Conservation (phyloP, 2,888 invertebrate genomes). For the Lasioglossum figueresi region DNA sequence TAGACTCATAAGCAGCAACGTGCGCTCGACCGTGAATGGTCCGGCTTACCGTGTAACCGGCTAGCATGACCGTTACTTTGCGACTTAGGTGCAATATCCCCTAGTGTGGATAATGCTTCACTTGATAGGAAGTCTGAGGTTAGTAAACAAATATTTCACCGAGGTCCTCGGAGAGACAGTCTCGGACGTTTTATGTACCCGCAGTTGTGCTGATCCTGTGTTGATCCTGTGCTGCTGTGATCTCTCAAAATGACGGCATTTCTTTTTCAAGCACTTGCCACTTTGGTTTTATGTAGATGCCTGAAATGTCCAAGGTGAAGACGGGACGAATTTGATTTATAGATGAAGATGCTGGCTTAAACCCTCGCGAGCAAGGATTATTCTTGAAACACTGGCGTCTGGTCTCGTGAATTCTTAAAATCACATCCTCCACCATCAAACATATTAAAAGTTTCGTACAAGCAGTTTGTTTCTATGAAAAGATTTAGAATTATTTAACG, state of each 20-base stretch:
- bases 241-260: not conserved
- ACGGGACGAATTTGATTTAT: not conserved
- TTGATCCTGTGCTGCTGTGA: not conserved
- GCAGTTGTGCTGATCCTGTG: not conserved
- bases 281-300: not conserved
- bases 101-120: constrained; percentile 4
- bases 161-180: not conserved
- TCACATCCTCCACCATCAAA: not conserved
- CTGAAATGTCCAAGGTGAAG: not conserved
- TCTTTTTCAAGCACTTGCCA: not conserved
- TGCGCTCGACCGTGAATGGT: constrained; percentile 11
- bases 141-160: constrained; percentile 27
- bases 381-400: not conserved
- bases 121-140: not conserved
- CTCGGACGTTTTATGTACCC: not conserved
- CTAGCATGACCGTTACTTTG: constrained; percentile 12
- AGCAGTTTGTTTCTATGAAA: not conserved
- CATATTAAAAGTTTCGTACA: not conserved
- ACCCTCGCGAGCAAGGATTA: not conserved
- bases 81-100: constrained; percentile 21
- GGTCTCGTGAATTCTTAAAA: not conserved
- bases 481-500: too few species aligned
- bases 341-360: not conserved
- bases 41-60: not conserved
- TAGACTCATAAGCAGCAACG: not conserved